Evolutionary conservation across 2,113 vertebrate species (phyloP).

Genomic region (Leptocoma aspasia): DNA sequence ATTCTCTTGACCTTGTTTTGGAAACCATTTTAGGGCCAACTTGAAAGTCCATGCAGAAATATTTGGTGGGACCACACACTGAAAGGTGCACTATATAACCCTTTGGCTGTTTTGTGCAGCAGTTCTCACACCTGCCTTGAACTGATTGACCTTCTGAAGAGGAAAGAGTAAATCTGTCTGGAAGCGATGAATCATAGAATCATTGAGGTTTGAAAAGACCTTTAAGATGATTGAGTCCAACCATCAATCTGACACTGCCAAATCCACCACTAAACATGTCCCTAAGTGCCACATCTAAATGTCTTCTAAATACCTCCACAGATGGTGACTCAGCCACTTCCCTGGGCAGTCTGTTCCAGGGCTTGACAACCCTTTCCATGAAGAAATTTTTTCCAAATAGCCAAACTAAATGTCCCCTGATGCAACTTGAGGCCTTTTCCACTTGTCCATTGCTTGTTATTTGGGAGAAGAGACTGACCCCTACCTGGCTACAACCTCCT

Average conservation of each 20-base stretch:
- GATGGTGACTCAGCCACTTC: background rate
- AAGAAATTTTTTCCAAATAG: background rate
- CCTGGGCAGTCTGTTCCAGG: background rate
- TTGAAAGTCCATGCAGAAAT: background rate
- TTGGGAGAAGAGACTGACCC: background rate
- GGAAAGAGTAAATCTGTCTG: background rate
- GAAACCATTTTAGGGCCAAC: background rate
- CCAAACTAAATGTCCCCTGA: background rate
- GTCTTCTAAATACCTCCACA: background rate
- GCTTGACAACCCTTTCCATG: background rate
- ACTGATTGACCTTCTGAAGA: background rate
- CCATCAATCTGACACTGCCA: background rate
- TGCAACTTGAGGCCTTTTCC: background rate
- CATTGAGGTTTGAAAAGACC: background rate
- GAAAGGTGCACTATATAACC: background rate
- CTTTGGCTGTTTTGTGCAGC: background rate
- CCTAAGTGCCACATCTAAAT: background rate
- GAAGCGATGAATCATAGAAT: background rate
- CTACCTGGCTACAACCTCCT: background rate
- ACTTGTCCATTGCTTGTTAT: background rate
- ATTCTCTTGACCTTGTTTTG: slow-evolving; percentile 23
- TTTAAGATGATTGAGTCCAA: background rate
- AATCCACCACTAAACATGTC: background rate
- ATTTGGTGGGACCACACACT: background rate
- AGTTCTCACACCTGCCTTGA: slow-evolving; percentile 15